Base-by-base conservation (phyloP, 2,113 vertebrate species). In the Lota lota region DNA sequence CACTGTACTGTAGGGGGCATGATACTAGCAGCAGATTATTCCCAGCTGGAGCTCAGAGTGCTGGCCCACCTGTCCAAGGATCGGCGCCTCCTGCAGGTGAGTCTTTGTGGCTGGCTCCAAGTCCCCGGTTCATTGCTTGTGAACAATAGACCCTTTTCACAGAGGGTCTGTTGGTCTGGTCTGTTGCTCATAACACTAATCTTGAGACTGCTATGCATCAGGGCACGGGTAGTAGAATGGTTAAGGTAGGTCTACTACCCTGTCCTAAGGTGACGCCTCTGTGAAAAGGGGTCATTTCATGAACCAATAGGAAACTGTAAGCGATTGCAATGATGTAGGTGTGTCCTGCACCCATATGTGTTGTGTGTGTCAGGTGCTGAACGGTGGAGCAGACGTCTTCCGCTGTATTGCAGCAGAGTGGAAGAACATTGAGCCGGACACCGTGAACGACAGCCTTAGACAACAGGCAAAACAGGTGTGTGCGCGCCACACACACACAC, bases 391-490 rank as follows among this genome's bases (percentile, higher is more conserved):
- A 0, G 97, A 99, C 64, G 96, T 99, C 69, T 99, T 99, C 73
- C 93, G 89, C 79, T 96, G 92, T 84, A 95, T 99, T 6, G 97
- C 96, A 36, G 97, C 96, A 0, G 97, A 98, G 63, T 99, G 96
- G 97, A 98, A 97, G 83, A 94, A 92, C 88, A 79, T 96, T 0
- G 91, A 95, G 51, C 90, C 88, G 0, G 88, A 90, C 58, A 76
- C 90, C 47, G 95, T 99, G 57, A 92, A 91, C 6, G 93, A 97
- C 33, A 73, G 64, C 56, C 89, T 94, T 62, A 93, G 97, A 78
- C 97, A 98, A 70, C 96, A 98, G 73, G 95, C 96, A 57, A 99
- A 99, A 76, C 97, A 99, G 96, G 97, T 98, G 14, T 36, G 33
- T 51, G 14, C 20, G 0, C 6, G 36, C 2, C 5, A 58, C 12